Conservation (phyloP, 2,888 invertebrate genomes). For the Agriotes lineatus region DNA sequence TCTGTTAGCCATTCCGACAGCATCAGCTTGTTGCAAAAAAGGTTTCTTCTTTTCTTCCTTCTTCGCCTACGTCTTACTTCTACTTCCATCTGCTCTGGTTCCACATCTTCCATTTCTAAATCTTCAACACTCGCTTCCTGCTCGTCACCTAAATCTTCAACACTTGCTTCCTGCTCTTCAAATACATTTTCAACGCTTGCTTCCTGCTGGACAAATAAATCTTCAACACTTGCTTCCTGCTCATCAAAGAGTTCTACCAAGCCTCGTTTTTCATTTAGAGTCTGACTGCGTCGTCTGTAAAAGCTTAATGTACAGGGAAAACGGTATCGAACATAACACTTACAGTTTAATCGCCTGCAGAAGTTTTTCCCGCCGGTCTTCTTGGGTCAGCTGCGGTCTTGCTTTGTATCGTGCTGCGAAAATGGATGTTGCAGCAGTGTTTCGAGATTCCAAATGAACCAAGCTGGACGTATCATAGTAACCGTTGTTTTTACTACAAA, state of each 20-base stretch:
- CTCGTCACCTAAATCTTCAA: conserved; percentile 36
- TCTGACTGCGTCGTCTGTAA: conserved; percentile 67
- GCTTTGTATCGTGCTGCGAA: conserved; percentile 39
- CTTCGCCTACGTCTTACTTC: conserved; percentile 53
- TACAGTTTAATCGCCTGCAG: conserved; percentile 73
- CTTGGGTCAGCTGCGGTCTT: conserved; percentile 39
- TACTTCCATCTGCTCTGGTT: conserved; percentile 55
- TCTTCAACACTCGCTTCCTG: no score
- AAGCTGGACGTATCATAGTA: no score
- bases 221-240: no score
- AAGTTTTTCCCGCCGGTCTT: conserved; percentile 68
- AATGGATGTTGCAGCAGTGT: not conserved
- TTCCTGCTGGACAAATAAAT: no score
- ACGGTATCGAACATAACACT: conserved; percentile 28
- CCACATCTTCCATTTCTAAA: conserved; percentile 35
- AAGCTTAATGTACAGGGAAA: conserved; percentile 9
- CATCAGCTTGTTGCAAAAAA: conserved; percentile 76
- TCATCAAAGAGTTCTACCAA: conserved; percentile 66
- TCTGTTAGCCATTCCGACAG: conserved; percentile 94
- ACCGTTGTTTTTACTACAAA: no score
- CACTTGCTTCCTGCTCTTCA: no score
- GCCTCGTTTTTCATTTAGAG: conserved; percentile 69
- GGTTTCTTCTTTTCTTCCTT: conserved; percentile 49
- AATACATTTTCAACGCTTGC: no score
- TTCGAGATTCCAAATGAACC: no score